phyloP scores from a whole-genome alignment of 2,113 vertebrate genomes.

The Cepphus grylle region DNA sequence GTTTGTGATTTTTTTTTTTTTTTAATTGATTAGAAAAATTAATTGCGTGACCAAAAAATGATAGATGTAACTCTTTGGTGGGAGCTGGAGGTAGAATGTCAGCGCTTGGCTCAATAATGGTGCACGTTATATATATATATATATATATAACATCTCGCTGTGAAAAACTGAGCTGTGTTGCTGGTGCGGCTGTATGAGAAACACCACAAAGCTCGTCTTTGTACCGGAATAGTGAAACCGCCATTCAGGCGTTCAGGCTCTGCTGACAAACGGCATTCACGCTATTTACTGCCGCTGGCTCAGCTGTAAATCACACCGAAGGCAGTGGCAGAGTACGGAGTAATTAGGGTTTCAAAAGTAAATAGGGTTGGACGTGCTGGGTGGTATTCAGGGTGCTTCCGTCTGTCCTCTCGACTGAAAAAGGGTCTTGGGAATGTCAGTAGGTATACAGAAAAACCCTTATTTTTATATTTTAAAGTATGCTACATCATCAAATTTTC shows the following conservation, averaged over 20 bases:
- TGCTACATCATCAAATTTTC: neutral
- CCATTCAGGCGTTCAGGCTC: neutral
- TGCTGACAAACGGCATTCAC: neutral
- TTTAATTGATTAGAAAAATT: neutral
- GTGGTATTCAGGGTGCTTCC: neutral
- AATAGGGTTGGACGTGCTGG: neutral
- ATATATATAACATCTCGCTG: rapidly evolving
- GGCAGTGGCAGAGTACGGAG: neutral
- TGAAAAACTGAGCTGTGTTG: neutral
- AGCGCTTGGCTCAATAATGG: neutral
- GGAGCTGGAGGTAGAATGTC: neutral
- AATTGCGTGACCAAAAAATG: rapidly evolving
- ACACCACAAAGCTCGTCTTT: neutral
- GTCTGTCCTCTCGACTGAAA: neutral
- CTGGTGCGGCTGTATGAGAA: neutral
- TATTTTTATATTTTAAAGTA: rapidly evolving
- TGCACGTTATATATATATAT: neutral
- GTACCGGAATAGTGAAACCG: neutral
- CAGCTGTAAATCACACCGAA: neutral
- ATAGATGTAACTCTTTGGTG: neutral
- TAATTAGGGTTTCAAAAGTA: neutral
- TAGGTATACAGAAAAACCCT: neutral
- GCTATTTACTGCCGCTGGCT: neutral
- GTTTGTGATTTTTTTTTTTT: slow-evolving; percentile 64
- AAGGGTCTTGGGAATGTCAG: neutral